Evolutionary conservation across 2,113 vertebrate genomes (phyloP).

Genomic region (Zapus hudsonius): DNA sequence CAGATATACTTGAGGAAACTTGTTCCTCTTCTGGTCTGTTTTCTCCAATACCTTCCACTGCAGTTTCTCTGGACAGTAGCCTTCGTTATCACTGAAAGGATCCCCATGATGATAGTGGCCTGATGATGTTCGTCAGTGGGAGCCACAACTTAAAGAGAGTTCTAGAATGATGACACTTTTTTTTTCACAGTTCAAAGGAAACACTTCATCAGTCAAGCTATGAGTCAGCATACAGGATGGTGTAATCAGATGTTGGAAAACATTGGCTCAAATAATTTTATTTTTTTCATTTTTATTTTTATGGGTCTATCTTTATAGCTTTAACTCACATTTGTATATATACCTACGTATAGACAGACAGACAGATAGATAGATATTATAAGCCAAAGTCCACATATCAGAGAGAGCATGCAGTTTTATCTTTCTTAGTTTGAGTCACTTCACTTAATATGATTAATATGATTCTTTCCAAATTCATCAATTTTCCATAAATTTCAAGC

Average conservation of each 20-base stretch:
- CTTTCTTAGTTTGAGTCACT: too few relatives aligned
- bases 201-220: slow-evolving; percentile 33
- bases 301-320: too few relatives aligned
- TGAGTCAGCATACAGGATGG: neutral
- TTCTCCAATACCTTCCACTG: neutral
- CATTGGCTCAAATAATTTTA: neutral
- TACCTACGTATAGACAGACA: too few relatives aligned
- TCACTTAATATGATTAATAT: too few relatives aligned
- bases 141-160: neutral
- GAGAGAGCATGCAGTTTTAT: too few relatives aligned
- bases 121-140: neutral
- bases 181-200: neutral
- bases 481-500: too few relatives aligned
- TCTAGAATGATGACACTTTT: neutral
- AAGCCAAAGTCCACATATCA: too few relatives aligned
- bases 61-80: neutral
- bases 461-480: too few relatives aligned
- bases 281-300: neutral
- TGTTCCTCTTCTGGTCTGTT: neutral
- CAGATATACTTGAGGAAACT: neutral
- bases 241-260: slow-evolving; percentile 1
- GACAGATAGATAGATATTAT: too few relatives aligned
- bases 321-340: too few relatives aligned
- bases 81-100: neutral
- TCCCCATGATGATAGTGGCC: neutral